Conservation (phyloP, 64 coral and sea anemone species). For the Stylophora pistillata region DNA sequence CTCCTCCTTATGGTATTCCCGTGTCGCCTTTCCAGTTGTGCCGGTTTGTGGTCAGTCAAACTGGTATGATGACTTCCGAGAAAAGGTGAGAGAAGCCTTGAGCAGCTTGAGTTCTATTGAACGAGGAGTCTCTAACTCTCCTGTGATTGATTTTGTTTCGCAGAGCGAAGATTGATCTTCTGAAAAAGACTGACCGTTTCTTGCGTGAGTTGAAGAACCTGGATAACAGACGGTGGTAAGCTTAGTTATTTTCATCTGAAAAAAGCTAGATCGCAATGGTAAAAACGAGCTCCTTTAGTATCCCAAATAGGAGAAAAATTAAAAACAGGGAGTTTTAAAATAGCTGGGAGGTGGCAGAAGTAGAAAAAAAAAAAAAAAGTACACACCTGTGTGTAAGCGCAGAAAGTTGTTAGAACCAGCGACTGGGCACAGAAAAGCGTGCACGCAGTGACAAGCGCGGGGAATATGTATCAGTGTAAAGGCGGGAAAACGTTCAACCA, state of each 20-base stretch:
- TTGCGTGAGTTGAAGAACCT: conserved; percentile 92
- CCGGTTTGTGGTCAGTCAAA: conserved; percentile 73
- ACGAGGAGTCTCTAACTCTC: no score
- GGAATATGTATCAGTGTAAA: neutral
- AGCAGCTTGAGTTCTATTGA: neutral
- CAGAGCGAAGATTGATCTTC: conserved; percentile 83
- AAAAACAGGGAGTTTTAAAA: no score
- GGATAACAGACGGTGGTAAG: conserved; percentile 94
- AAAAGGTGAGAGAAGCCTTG: conserved; percentile 49
- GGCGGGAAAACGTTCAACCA: neutral
- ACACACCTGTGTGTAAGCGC: no score
- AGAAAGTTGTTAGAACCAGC: no score
- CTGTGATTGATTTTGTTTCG: neutral
- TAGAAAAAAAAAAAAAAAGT: no score
- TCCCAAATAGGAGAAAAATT: no score
- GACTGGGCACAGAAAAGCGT: no score
- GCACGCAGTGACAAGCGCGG: no score
- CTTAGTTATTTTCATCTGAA: no score
- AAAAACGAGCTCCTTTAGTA: no score
- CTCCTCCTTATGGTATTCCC: conserved; percentile 51
- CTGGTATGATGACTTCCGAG: conserved; percentile 68
- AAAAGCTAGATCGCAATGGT: no score
- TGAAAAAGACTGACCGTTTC: conserved; percentile 87
- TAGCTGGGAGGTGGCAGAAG: no score
- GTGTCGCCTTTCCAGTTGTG: conserved; percentile 76